These are phyloP conservation scores for Tenthredo notha DNA, from an alignment of 2,888 invertebrate genomes.

Conservation along the genomic window DNA sequence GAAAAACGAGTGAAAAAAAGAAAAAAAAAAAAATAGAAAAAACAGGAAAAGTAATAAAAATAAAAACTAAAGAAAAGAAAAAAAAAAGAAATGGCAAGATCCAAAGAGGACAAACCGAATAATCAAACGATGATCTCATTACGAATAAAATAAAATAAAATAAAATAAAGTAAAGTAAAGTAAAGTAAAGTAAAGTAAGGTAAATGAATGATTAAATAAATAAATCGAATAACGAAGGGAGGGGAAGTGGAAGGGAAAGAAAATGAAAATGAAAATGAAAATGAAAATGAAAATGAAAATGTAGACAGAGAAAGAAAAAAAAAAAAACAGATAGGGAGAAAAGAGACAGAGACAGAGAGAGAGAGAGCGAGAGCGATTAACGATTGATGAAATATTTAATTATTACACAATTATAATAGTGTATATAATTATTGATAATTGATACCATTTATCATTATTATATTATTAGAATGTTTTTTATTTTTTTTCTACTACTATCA, in stretches of 20 bases:
- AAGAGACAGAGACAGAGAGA: conserved; percentile 46
- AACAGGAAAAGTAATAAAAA: not conserved
- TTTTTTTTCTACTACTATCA: not conserved
- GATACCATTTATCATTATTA: not conserved
- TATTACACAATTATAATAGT: not conserved
- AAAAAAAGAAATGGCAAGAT: conserved; percentile 72
- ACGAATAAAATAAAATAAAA: conserved; percentile 69
- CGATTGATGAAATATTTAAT: conserved; percentile 1
- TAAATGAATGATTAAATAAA: conserved; percentile 55
- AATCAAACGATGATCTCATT: conserved; percentile 79
- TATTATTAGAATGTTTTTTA: not conserved
- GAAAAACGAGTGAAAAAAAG: not conserved
- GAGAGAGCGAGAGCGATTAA: not conserved
- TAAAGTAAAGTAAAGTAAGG: conserved; percentile 57
- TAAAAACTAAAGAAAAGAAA: not conserved
- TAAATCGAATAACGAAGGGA: not conserved
- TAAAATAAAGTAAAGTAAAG: conserved; percentile 62
- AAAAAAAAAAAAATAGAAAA: not conserved
- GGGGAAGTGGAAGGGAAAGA: conserved; percentile 37
- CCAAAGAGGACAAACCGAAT: conserved; percentile 78
- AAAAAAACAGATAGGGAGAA: not conserved
- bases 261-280: conserved; percentile 52
- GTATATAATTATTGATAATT: conserved; percentile 5
- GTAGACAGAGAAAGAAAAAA: too few relatives aligned
- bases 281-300: too few relatives aligned